phyloP scores from a whole-genome alignment of 2,113 vertebrate genomes.

The Thermophis baileyi region DNA sequence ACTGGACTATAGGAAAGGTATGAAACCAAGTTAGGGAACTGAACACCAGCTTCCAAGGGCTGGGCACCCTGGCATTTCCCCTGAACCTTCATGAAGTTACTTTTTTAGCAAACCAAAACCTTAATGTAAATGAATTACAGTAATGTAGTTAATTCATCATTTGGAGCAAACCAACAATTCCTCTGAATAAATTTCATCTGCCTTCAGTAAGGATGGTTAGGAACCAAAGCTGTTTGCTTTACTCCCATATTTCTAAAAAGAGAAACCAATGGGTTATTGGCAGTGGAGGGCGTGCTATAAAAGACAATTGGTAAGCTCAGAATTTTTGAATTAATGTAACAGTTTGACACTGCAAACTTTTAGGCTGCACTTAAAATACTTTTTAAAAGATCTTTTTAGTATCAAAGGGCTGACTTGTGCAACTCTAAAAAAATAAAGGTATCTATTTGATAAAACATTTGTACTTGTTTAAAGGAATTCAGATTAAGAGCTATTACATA shows the following conservation, averaged over 20 bases:
- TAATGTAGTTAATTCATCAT: neutral
- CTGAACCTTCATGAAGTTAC: neutral
- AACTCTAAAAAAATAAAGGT: neutral
- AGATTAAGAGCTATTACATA: neutral
- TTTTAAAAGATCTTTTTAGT: neutral
- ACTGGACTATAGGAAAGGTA: neutral
- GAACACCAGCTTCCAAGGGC: neutral
- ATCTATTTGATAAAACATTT: neutral
- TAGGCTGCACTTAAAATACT: neutral
- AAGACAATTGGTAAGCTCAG: neutral
- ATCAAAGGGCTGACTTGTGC: neutral
- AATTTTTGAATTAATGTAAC: neutral
- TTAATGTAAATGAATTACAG: neutral
- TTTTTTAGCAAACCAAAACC: neutral
- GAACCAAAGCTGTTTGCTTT: neutral
- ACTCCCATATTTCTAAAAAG: neutral
- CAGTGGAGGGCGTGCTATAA: neutral
- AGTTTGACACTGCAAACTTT: neutral
- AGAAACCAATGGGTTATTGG: neutral
- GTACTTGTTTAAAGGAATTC: neutral
- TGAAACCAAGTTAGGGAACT: neutral
- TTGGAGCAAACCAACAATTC: neutral
- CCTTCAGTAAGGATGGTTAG: neutral
- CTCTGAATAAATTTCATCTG: neutral
- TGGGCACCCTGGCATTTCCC: neutral